Evolutionary conservation across 2,113 vertebrate genomes (phyloP).

Genomic region (Forbesichthys agassizii): DNA sequence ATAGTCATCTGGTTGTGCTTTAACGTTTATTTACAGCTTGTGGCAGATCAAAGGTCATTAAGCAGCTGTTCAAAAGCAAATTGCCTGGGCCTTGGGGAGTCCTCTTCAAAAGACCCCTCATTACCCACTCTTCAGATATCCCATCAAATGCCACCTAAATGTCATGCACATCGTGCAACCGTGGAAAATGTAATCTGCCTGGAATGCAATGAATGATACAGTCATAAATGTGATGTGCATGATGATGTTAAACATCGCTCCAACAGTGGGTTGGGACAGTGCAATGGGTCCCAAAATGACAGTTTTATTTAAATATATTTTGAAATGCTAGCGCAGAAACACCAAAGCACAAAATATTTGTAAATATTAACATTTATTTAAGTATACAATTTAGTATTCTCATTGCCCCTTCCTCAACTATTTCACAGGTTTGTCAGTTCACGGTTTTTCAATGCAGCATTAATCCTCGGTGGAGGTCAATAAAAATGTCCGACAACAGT

Average conservation of each 20-base stretch:
- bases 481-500: slow-evolving; percentile 57
- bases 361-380: slow-evolving; percentile 82
- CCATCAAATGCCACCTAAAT: not conserved
- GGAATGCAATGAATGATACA: not conserved
- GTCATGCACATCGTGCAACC: not conserved
- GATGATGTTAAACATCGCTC: no score
- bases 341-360: slow-evolving; percentile 41
- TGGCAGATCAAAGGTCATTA: not conserved
- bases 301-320: no score
- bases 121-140: not conserved
- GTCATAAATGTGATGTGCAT: not conserved
- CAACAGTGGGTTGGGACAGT: not conserved
- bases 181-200: not conserved
- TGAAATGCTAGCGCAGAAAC: not conserved
- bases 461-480: slow-evolving; percentile 63
- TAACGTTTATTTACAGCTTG: not conserved
- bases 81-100: not conserved
- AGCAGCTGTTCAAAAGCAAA: not conserved
- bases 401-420: slow-evolving; percentile 64
- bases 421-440: slow-evolving; percentile 77
- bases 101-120: not conserved
- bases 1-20: not conserved
- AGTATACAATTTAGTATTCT: slow-evolving; percentile 80
- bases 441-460: slow-evolving; percentile 74
- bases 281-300: no score